Evolutionary conservation across 2,797 vertebrate species (phyloP).

Genomic region (Pangasius macronema): DNA sequence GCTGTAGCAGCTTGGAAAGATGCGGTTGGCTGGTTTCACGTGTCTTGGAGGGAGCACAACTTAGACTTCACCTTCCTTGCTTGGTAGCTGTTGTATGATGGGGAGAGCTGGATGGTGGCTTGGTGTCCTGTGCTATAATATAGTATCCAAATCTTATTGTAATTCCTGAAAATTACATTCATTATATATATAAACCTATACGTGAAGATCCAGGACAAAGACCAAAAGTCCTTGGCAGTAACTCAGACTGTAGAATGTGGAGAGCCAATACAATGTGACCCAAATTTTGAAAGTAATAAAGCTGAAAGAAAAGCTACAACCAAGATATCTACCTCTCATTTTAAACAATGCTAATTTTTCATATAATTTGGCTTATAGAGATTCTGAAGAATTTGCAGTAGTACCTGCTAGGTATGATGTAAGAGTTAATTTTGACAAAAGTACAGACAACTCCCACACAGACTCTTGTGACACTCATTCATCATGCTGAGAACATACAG

Average conservation of each 20-base stretch:
- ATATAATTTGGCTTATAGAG: background rate
- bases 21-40: background rate
- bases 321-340: background rate
- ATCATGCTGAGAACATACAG: background rate
- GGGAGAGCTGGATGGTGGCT: background rate
- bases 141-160: background rate
- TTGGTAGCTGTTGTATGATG: background rate
- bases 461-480: background rate
- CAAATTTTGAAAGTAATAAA: background rate
- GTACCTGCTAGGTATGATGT: background rate
- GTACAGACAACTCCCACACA: background rate
- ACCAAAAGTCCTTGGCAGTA: background rate
- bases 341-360: background rate
- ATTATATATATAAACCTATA: background rate
- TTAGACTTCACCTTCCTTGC: background rate
- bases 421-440: background rate
- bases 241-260: background rate
- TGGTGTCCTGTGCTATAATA: background rate
- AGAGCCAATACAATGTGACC: background rate
- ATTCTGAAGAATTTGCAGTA: background rate
- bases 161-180: background rate
- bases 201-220: background rate
- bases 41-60: background rate
- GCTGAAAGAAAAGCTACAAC: background rate
- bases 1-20: background rate